Base-by-base conservation (phyloP, 2,888 invertebrate species). In the Hypercompe scribonia region DNA sequence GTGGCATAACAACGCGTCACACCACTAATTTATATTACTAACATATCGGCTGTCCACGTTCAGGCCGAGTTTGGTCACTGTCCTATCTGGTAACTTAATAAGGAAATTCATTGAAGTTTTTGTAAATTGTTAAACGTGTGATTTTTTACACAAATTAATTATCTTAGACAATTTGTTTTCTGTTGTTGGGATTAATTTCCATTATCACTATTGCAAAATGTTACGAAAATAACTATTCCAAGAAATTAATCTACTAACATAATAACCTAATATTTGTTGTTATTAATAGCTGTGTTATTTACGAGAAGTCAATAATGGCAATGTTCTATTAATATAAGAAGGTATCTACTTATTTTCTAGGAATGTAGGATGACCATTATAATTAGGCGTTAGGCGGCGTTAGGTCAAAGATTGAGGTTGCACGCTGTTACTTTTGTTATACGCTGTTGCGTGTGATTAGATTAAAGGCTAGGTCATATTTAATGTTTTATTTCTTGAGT, bases 371-470 rank as follows among this genome's bases (percentile, higher is more conserved):
- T 39, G 68, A 39, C 63, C 42, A 63, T 24, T 31, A 42, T 69
- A 69, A 69, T 69, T 63, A 42, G 42, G 68, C n/a, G 54, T 36
- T 42, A 54, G 69, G 61, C 36, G 42, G 68, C n/a, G 54, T 36
- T 42, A 54, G 69, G 61, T 54, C 54, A 18, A 11, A 28, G 58
- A 68, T 58, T 68, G 54, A 68, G 66, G 66, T 46, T 46, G 46
- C 1, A 21, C 13, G 46, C 66, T 46, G 46, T 68, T 68, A 68
- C n/a, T 36, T 15, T 36, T 34, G 28, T 34, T 34, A 24, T 24
- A 65, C 5, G 18, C 11, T 24, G 34, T 33, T 64, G 28, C 58
- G 58, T 58, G 28, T 28, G 58, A 61, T 61, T 24, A 50, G 50
- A 50, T 50, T 50, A 50, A 54, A 54, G n/a, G 54, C 7, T 54